Conservation (phyloP, 2,888 invertebrate genomes). For the Mesoligia furuncula region DNA sequence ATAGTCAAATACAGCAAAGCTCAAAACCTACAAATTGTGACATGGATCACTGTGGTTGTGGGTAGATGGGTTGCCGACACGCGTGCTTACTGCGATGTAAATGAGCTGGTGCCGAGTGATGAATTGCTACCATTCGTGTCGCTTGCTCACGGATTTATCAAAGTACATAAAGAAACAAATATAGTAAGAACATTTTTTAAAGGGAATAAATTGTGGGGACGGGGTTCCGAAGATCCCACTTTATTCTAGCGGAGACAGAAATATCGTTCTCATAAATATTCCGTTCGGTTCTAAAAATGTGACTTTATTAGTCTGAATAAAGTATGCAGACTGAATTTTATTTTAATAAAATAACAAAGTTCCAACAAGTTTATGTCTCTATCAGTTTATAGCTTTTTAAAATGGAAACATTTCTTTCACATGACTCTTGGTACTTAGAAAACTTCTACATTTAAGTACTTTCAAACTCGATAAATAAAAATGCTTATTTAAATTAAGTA, state of each 20-base stretch:
- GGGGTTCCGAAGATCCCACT: constrained; percentile 36
- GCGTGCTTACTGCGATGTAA: constrained; percentile 41
- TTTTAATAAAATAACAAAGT: constrained; percentile 40
- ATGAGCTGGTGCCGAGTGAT: constrained; percentile 30
- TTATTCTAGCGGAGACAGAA: constrained; percentile 52
- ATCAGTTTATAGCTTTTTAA: constrained; percentile 33
- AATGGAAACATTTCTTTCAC: constrained; percentile 29
- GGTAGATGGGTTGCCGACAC: constrained; percentile 15
- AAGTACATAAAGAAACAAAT: constrained; percentile 40
- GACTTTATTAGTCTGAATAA: constrained; percentile 51
- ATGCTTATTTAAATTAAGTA: constrained; percentile 5
- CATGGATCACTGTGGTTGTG: background rate
- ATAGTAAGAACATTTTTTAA: constrained; percentile 40
- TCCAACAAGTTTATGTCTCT: constrained; percentile 46
- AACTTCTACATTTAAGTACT: background rate
- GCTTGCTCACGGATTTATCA: constrained; percentile 42
- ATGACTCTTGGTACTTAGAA: constrained; percentile 17
- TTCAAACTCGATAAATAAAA: constrained; percentile 2
- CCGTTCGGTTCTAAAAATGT: constrained; percentile 51
- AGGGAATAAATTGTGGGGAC: constrained; percentile 35
- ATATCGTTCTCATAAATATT: constrained; percentile 56
- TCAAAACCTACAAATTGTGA: constrained; percentile 6
- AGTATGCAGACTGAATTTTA: constrained; percentile 51
- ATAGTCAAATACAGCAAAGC: background rate
- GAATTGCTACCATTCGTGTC: constrained; percentile 29